Conservation (phyloP, 2,797 vertebrate genomes). For the Stomatorhinus walkeri region DNA sequence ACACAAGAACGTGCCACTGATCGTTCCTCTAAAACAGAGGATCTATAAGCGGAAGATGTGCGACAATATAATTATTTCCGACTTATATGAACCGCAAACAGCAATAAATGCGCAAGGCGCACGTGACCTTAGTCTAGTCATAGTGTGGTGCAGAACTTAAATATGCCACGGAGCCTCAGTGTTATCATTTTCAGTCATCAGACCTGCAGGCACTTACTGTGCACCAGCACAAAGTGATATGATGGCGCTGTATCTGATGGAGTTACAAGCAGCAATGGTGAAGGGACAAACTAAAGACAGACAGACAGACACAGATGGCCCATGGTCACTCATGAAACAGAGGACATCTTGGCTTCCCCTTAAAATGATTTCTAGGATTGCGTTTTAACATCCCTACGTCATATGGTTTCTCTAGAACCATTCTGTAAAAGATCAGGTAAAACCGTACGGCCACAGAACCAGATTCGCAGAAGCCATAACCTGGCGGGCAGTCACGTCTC, state of each 20-base stretch:
- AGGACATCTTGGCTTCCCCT: too few relatives aligned
- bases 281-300: neutral
- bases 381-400: neutral
- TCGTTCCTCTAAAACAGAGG: neutral
- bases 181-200: neutral
- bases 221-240: neutral
- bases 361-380: neutral
- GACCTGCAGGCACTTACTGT: neutral
- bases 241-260: neutral
- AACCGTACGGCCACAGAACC: neutral
- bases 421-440: neutral
- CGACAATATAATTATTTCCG: neutral
- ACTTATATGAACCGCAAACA: neutral
- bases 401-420: neutral
- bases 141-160: neutral
- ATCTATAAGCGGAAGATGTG: neutral
- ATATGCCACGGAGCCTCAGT: neutral
- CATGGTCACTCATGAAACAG: neutral
- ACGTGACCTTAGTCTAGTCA: slow-evolving; percentile 6
- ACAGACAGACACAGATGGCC: neutral
- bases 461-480: slow-evolving; percentile 17
- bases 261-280: neutral
- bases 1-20: neutral
- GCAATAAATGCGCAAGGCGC: neutral
- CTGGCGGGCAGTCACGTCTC: slow-evolving; percentile 12